Conservation (phyloP, 1,140 invertebrate species). For the Leptinotarsa lineolata region DNA sequence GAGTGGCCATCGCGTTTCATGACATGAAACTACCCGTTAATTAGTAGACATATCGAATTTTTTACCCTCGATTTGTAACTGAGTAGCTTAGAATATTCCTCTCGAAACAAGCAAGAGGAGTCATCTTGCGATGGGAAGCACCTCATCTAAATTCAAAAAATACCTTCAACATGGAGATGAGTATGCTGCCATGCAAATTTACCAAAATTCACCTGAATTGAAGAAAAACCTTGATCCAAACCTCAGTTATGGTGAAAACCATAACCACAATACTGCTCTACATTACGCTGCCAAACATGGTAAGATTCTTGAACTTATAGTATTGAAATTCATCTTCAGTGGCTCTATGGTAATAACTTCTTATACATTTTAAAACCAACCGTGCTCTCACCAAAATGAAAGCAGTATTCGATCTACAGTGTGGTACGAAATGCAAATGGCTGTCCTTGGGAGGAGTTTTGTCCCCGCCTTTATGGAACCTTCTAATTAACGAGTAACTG, state of each 20-base stretch:
- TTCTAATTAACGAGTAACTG: too few relatives aligned
- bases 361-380: too few relatives aligned
- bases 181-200: slow-evolving; percentile 68
- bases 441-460: too few relatives aligned
- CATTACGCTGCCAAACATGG: slow-evolving; percentile 72
- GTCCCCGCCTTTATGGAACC: too few relatives aligned
- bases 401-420: too few relatives aligned
- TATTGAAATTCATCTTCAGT: neutral
- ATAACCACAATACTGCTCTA: slow-evolving; percentile 70
- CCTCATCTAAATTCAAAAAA: slow-evolving; percentile 73
- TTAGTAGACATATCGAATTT: slow-evolving; percentile 41
- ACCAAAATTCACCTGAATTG: slow-evolving; percentile 66
- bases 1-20: slow-evolving; percentile 42
- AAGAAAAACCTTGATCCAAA: slow-evolving; percentile 72
- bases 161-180: slow-evolving; percentile 75
- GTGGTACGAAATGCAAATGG: too few relatives aligned
- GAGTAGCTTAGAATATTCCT: slow-evolving; percentile 27
- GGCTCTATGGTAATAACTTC: neutral
- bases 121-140: slow-evolving; percentile 64
- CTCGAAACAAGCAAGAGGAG: neutral
- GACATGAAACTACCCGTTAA: slow-evolving; percentile 42
- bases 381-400: too few relatives aligned
- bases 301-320: slow-evolving; percentile 55
- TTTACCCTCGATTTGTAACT: slow-evolving; percentile 23
- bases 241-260: slow-evolving; percentile 70